Evolutionary conservation across 2,113 vertebrate species (phyloP).

Genomic region (Serinus canaria): DNA sequence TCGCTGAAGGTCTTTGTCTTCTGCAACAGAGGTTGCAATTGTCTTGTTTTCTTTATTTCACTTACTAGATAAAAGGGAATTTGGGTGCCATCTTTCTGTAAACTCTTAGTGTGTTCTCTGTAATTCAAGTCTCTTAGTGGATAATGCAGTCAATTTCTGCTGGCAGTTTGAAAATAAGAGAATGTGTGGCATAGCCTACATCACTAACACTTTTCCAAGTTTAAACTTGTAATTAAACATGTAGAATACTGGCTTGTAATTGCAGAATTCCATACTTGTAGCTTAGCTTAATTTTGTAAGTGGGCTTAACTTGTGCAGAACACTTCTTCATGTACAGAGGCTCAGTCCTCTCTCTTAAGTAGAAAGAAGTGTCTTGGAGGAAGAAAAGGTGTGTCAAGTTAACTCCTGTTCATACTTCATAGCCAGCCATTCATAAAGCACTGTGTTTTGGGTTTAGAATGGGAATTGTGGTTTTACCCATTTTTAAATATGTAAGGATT

Average conservation of each 20-base stretch:
- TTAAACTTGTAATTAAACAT: background rate
- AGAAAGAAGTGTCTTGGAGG: background rate
- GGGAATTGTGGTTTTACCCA: background rate
- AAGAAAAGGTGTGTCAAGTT: slow-evolving; percentile 35
- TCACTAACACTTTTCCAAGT: slow-evolving; percentile 14
- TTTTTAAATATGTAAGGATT: slow-evolving; percentile 1
- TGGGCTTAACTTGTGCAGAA: slow-evolving; percentile 50
- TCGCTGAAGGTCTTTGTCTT: slow-evolving; percentile 28
- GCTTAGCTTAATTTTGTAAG: slow-evolving; percentile 31
- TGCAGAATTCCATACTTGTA: background rate
- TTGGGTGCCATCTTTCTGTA: slow-evolving; percentile 48
- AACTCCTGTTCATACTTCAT: background rate
- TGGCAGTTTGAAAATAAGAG: background rate
- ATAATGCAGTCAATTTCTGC: slow-evolving; percentile 1
- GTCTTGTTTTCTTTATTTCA: slow-evolving; percentile 11
- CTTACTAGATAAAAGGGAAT: slow-evolving; percentile 26
- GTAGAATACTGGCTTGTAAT: slow-evolving; percentile 22
- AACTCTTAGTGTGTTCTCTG: slow-evolving; percentile 3
- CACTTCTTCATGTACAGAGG: background rate
- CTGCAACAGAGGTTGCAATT: slow-evolving; percentile 29
- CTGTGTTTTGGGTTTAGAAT: background rate
- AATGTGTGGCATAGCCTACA: background rate
- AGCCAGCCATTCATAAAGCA: background rate
- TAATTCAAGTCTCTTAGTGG: background rate
- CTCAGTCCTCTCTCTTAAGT: background rate